These are phyloP conservation scores for Pteromalus puparum DNA, from an alignment of 1,140 invertebrate species.

Conservation along the genomic window DNA sequence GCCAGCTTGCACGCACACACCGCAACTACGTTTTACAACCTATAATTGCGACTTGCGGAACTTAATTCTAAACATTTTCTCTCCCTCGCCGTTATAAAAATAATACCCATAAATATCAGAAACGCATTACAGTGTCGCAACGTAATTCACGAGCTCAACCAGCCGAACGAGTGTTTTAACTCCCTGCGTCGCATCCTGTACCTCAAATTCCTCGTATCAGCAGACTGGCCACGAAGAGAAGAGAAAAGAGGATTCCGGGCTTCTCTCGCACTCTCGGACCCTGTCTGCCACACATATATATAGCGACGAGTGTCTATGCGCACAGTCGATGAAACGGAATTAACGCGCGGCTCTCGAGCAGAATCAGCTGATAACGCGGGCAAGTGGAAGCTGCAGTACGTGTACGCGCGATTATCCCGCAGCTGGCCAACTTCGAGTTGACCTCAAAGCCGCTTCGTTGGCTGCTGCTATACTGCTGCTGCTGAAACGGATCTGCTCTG, in stretches of 20 bases:
- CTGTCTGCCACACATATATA: not conserved
- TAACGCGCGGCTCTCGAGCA: conserved; percentile 31
- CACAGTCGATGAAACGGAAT: conserved; percentile 42
- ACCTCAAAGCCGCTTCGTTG: conserved; percentile 27
- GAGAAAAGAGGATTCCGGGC: conserved; percentile 24
- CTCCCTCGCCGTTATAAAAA: not conserved
- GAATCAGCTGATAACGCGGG: conserved; percentile 47
- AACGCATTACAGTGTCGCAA: not conserved
- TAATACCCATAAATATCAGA: conserved; percentile 7
- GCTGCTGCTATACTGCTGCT: not conserved
- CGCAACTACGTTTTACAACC: too few species aligned
- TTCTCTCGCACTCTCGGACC: not conserved
- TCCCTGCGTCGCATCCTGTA: not conserved
- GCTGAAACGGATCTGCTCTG: not conserved
- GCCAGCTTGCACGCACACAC: too few species aligned
- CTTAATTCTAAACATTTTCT: not conserved
- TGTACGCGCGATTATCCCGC: conserved; percentile 14
- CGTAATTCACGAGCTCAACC: conserved; percentile 14
- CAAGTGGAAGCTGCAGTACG: not conserved
- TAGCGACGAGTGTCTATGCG: conserved; percentile 5
- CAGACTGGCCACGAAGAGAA: not conserved
- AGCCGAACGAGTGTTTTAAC: conserved; percentile 13
- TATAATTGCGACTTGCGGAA: too few species aligned
- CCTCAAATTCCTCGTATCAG: conserved; percentile 22
- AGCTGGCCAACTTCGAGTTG: conserved; percentile 5